A percentile compares a stretch with the other conserved stretches of the same genome.
phyloP scores from a whole-genome alignment of 2,888 invertebrate genomes.

The Plagodis dolabraria region DNA sequence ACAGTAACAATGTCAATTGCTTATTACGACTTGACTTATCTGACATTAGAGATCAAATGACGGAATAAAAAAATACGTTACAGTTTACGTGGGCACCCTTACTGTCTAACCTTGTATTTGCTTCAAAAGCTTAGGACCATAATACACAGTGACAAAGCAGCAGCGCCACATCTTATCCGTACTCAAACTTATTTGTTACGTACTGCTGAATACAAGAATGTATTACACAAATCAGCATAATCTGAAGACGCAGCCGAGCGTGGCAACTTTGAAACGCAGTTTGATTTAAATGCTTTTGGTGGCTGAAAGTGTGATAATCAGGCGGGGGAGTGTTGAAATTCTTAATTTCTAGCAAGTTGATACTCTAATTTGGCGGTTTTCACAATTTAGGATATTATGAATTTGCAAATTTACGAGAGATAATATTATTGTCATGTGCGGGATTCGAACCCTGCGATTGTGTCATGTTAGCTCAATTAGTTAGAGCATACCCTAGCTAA shows the following conservation, averaged over 20 bases:
- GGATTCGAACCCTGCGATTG: too few species aligned
- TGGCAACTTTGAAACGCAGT: conserved; percentile 27
- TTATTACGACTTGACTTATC: too few species aligned
- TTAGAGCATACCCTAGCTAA: too few species aligned
- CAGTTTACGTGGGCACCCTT: conserved; percentile 3
- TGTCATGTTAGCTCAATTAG: too few species aligned
- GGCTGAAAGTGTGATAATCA: conserved; percentile 25
- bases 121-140: conserved; percentile 33
- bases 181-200: conserved; percentile 40
- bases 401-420: too few species aligned
- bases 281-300: conserved; percentile 28
- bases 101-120: conserved; percentile 8
- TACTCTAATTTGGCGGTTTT: conserved; percentile 6
- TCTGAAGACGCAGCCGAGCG: conserved; percentile 27
- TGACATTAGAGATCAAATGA: too few species aligned
- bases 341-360: conserved; percentile 23
- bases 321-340: conserved; percentile 15
- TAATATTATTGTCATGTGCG: too few species aligned
- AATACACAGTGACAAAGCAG: conserved; percentile 37
- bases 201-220: conserved; percentile 34
- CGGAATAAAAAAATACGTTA: too few species aligned
- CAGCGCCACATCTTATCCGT: conserved; percentile 34
- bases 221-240: conserved; percentile 38
- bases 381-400: neutral
- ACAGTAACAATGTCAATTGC: too few species aligned